Evolutionary conservation across 2,888 invertebrate genomes (phyloP).

Genomic region (Melikaiella ostensackeni): DNA sequence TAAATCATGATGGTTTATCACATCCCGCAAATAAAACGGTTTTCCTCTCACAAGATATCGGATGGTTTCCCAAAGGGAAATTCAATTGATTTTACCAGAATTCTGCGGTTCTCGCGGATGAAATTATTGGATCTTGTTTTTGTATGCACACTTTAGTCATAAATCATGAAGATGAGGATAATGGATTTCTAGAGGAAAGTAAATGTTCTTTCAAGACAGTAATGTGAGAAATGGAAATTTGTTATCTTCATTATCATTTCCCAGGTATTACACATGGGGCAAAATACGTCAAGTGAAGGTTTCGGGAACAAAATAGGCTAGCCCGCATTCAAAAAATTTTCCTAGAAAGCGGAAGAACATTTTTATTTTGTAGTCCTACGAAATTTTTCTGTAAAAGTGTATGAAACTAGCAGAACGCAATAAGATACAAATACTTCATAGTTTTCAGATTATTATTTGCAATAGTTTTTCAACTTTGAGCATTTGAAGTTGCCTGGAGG

Average conservation of each 20-base stretch:
- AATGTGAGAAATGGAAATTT: background rate
- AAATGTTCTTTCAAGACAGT: background rate
- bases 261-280: too few relatives aligned
- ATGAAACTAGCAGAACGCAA: too few relatives aligned
- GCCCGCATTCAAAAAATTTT: too few relatives aligned
- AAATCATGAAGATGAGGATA: slow-evolving; percentile 12
- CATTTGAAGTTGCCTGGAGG: too few relatives aligned
- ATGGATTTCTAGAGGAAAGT: slow-evolving; percentile 26
- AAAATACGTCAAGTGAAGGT: too few relatives aligned
- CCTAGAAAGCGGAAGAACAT: too few relatives aligned
- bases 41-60: background rate
- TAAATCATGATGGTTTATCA: background rate
- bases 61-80: background rate
- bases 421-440: too few relatives aligned
- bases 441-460: too few relatives aligned
- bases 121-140: slow-evolving; percentile 15
- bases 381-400: too few relatives aligned
- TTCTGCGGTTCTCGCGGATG: background rate
- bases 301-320: too few relatives aligned
- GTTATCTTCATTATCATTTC: background rate
- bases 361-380: too few relatives aligned
- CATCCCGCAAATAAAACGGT: background rate
- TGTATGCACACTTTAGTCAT: slow-evolving; percentile 14
- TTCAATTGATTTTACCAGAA: slow-evolving; percentile 15
- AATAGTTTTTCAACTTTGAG: too few relatives aligned